Evolutionary conservation across 1,140 invertebrate genomes (phyloP), one percentile per base, ranked within the genome.

Genomic region (Augochlora pura): DNA sequence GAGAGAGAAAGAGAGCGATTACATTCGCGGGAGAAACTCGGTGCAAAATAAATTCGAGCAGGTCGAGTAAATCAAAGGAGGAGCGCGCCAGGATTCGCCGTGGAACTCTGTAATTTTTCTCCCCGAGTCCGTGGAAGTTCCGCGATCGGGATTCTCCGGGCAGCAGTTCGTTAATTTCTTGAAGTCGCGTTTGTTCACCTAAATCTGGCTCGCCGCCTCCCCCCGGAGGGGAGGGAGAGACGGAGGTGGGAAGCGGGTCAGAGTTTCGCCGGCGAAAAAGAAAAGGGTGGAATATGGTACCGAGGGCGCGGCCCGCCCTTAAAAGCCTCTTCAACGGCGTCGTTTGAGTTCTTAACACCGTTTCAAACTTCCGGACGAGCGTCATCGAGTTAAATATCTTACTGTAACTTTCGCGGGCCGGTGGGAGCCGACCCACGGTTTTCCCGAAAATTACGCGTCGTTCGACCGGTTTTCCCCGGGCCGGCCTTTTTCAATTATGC

Each of bases 91-190:
- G 27, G 16, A 63, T 14, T 16, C 25, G 16, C 4, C 3, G 46
- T 25, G 49, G 18, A 60, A 39, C 32, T 54, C 9, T 16, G 64
- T 67, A 42, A 59, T 42, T 76, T 59, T 67, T 76, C 73, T 42
- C 27, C 18, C 8, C 23, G 21, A 38, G 38, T 21, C 21, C 54
- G 21, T 38, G 27, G 39, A 27, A 76, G 65, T 76, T 76, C 42
- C 42, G 65, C 74, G 49, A 52, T 52, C 49, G 49, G 49, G 49
- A 52, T 52, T 18, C 49, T 21, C 49, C 49, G 49, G 5, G 49
- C 49, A 14, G 49, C 16, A 52, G 49, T 52, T 52, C 52, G 54
- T 76, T 76, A 76, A 69, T 69, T 68, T 76, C 75, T 70, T 62
- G 60, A 70, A 63, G 39, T 70, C 57, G 38, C n/a, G 67, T 77